Base-by-base conservation (phyloP, 2,113 vertebrate genomes). In the Ramphastos sulfuratus region DNA sequence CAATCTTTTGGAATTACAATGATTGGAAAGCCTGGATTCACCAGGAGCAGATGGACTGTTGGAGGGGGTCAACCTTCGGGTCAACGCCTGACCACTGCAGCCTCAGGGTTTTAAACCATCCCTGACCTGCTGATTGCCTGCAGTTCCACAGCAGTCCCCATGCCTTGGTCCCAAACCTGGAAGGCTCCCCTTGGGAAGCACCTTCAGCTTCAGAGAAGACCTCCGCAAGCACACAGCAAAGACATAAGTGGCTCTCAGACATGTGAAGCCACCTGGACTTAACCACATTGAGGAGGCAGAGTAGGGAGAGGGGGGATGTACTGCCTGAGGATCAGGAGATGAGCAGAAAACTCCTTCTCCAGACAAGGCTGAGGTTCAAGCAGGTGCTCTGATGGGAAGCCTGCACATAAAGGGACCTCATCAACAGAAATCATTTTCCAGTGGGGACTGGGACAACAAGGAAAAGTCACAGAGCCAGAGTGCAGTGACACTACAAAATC, bases 91-190 rank as follows among this genome's bases (percentile, higher is more conserved):
- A 3, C 52, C 52, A 4, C 50, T 0, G 3, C 44, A 37, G 23
- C 58, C 14, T 55, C 15, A 0, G 52, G 37, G 18, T 31, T 39
- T 48, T 24, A 89, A 42, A 64, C 21, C 0, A 0, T 25, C 48
- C 25, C 15, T 33, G 37, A 48, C 55, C 30, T 58, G 15, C 12
- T n/a, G 66, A 50, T 48, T 1, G 1, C 24, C 46, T 7, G 4
- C 0, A 4, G 30, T 31, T 35, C 63, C 35, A 12, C 2, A 0
- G n/a, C 3, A 0, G 23, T 23, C 12, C 27, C 56, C 1, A 0
- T 1, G 0, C 17, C 25, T 25, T 21, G 28, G 9, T 76, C 31
- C 30, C 30, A 8, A 21, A 46, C 21, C 59, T 61, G 65, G 48
- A 48, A 73, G 42, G 15, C 7, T 20, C 17, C 14, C 14, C 23